Conservation (phyloP, 2,113 vertebrate species). For the Petromus typicus region DNA sequence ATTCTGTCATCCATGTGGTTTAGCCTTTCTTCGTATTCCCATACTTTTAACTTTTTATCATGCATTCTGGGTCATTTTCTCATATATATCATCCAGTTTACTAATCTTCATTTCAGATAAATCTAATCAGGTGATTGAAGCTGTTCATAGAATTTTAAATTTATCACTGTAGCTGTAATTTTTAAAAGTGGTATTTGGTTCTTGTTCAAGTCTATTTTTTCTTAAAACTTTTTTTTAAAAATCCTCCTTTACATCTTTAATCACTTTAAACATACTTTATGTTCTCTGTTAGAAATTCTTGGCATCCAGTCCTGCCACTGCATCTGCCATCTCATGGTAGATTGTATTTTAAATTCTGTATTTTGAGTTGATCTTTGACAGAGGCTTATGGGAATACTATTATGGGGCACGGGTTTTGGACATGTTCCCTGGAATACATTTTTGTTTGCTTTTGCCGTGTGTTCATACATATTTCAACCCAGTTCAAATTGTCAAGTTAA, state of each 20-base stretch:
- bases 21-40: neutral
- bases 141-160: neutral
- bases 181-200: neutral
- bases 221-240: neutral
- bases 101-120: neutral
- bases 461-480: constrained; percentile 12
- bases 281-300: constrained; percentile 39
- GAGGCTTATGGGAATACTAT: neutral
- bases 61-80: constrained; percentile 25
- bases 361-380: constrained; percentile 7
- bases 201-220: neutral
- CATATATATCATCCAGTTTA: neutral
- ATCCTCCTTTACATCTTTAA: neutral
- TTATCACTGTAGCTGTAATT: neutral
- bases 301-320: neutral
- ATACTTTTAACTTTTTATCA: neutral
- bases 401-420: neutral
- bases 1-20: neutral
- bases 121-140: constrained; percentile 19
- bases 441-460: constrained; percentile 41
- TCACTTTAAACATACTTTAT: constrained; percentile 12
- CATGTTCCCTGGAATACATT: neutral
- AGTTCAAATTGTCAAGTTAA: constrained; percentile 35
- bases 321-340: neutral
- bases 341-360: constrained; percentile 23